Evolutionary conservation across 2,797 vertebrate species (phyloP).

Genomic region (Hoplostethus atlanticus): DNA sequence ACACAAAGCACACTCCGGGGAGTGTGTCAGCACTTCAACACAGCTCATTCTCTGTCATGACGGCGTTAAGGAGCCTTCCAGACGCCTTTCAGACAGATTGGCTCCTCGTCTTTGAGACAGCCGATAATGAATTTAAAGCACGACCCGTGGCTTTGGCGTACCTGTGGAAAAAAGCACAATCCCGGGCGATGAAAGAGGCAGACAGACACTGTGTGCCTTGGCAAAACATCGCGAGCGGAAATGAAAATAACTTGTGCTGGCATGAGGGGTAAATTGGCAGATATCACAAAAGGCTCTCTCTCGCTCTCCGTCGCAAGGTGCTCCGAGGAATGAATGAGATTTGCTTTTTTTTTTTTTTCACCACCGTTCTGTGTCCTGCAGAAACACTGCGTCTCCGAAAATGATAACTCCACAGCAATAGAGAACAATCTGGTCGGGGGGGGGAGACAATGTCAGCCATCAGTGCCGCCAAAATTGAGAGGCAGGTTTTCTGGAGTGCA

Average conservation of each 20-base stretch:
- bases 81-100: constrained; percentile 83
- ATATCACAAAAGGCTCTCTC: constrained; percentile 61
- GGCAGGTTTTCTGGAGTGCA: constrained; percentile 2
- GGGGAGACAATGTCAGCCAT: constrained; percentile 36
- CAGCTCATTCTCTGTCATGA: constrained; percentile 72
- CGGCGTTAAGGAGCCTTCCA: constrained; percentile 62
- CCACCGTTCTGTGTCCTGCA: constrained; percentile 22
- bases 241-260: constrained; percentile 71
- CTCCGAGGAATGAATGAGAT: constrained; percentile 43
- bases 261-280: constrained; percentile 64
- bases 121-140: constrained; percentile 82
- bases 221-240: constrained; percentile 71
- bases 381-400: constrained; percentile 33
- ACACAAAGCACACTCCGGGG: constrained; percentile 49
- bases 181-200: constrained; percentile 70
- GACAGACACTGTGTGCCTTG: constrained; percentile 68
- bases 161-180: constrained; percentile 71
- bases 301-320: constrained; percentile 36
- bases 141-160: constrained; percentile 68
- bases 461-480: constrained; percentile 11
- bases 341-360: constrained; percentile 31
- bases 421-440: constrained; percentile 18
- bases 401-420: constrained; percentile 30
- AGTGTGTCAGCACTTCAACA: constrained; percentile 69
- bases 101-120: constrained; percentile 80